A percentile compares a stretch with the other conserved stretches of the same genome.
phyloP scores from a whole-genome alignment of 35 echinoderm and acorn worm species.

The Ophioderma brevispina region DNA sequence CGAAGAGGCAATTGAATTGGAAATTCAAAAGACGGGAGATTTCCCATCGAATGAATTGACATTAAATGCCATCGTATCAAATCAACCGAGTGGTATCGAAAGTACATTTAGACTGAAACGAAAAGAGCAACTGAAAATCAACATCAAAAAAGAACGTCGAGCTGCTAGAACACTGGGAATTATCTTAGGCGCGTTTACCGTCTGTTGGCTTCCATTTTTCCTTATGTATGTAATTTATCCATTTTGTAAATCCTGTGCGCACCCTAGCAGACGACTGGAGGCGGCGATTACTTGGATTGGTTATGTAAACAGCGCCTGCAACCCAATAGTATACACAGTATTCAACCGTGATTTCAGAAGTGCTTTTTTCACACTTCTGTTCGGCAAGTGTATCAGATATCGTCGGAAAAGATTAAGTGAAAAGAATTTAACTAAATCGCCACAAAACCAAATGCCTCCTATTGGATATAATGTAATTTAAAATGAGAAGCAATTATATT shows the following conservation, averaged over 20 bases:
- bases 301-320: slow-evolving; percentile 55
- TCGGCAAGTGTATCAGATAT: neutral
- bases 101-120: neutral
- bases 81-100: neutral
- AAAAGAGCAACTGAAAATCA: neutral
- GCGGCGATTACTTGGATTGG: slow-evolving; percentile 62
- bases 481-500: too few species aligned
- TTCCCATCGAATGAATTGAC: neutral
- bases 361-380: slow-evolving; percentile 40
- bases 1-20: too few species aligned
- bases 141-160: slow-evolving; percentile 18
- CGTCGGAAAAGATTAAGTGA: neutral
- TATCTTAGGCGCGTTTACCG: slow-evolving; percentile 29
- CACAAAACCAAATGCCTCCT: too few species aligned
- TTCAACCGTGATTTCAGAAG: slow-evolving; percentile 61
- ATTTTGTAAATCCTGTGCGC: slow-evolving; percentile 40
- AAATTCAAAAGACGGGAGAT: neutral
- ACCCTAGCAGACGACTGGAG: slow-evolving; percentile 30
- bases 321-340: slow-evolving; percentile 66
- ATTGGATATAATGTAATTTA: too few species aligned
- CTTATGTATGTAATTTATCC: slow-evolving; percentile 50
- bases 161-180: slow-evolving; percentile 64
- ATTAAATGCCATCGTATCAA: neutral
- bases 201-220: slow-evolving; percentile 64
- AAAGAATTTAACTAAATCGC: neutral